Percentiles rank a stretch among this genome's conserved stretches.
phyloP scores from a whole-genome alignment of 2,797 vertebrate species.

The Pyrocephalus nanus region DNA sequence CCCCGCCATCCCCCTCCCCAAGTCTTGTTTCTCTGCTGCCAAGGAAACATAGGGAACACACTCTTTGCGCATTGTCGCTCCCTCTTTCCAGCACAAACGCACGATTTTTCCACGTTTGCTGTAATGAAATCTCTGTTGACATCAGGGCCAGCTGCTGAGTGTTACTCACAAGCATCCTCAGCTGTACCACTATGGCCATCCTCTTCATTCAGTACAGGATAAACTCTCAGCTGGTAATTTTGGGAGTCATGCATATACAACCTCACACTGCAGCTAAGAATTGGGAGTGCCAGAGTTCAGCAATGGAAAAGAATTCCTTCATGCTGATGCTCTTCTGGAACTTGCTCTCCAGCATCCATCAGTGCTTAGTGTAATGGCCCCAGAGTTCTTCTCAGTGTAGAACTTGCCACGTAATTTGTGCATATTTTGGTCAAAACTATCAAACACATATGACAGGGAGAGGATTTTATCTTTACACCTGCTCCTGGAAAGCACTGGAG shows the following conservation, averaged over 20 bases:
- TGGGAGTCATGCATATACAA: background rate
- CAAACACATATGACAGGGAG: background rate
- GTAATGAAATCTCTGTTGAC: background rate
- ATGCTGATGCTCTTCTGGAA: background rate
- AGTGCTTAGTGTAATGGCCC: background rate
- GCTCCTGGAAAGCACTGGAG: background rate
- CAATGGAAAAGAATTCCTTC: background rate
- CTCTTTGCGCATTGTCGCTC: background rate
- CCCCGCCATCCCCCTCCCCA: background rate
- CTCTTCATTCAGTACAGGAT: background rate
- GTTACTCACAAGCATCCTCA: background rate
- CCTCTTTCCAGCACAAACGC: background rate
- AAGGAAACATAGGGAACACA: slow-evolving; percentile 10
- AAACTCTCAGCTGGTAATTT: background rate
- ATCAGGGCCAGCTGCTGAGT: background rate
- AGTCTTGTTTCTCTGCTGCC: slow-evolving; percentile 7
- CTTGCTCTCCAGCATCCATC: background rate
- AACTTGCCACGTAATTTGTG: background rate
- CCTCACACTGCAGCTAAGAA: background rate
- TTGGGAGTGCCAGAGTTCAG: background rate
- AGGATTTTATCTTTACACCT: background rate
- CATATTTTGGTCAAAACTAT: background rate
- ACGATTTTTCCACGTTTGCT: background rate
- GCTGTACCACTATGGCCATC: background rate
- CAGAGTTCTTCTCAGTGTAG: background rate